Conservation (phyloP, 2,888 invertebrate species). For the Trachelus stipa region DNA sequence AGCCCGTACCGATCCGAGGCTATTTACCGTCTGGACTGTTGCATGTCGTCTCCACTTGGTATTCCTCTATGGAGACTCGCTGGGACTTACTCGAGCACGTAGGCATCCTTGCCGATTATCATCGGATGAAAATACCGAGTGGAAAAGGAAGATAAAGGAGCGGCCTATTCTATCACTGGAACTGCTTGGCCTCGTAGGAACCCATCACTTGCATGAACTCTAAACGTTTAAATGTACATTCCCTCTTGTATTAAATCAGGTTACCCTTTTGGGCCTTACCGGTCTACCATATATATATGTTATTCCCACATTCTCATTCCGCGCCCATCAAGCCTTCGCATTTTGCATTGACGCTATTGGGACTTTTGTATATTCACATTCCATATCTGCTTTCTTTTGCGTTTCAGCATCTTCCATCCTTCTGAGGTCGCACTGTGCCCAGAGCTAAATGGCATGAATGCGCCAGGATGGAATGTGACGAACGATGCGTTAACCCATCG, state of each 20-base stretch:
- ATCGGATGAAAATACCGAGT: slow-evolving; percentile 1
- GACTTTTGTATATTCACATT: neutral
- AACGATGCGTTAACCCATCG: slow-evolving; percentile 11
- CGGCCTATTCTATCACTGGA: neutral
- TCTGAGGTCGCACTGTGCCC: neutral
- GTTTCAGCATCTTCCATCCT: neutral
- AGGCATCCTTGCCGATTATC: neutral
- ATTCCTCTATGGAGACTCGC: neutral
- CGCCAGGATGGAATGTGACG: neutral
- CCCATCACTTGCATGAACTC: neutral
- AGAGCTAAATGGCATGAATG: neutral
- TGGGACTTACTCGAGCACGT: neutral
- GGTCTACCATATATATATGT: neutral
- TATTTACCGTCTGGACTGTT: neutral
- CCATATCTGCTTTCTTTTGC: neutral
- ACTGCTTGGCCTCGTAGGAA: neutral
- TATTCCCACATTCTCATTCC: neutral
- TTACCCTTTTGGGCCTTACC: neutral
- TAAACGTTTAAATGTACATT: neutral
- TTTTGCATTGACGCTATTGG: neutral
- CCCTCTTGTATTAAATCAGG: neutral
- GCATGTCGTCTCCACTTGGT: neutral
- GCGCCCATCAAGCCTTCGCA: neutral
- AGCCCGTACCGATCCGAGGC: neutral
- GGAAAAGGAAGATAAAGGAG: neutral